Conservation (phyloP, 2,113 vertebrate genomes). For the Gymnocephalus cernua region DNA sequence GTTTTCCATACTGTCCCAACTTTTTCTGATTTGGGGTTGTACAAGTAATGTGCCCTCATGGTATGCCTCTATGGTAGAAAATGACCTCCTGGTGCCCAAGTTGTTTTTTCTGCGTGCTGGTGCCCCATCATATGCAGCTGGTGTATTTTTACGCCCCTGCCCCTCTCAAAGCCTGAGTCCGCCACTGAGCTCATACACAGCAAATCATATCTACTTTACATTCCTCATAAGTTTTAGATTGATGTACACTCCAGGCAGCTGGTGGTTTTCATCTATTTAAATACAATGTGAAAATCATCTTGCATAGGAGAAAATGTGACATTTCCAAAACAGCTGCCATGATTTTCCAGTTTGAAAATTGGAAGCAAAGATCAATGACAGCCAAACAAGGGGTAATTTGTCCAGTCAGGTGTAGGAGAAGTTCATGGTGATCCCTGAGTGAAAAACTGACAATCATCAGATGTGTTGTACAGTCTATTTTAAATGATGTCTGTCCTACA, state of each 20-base stretch:
- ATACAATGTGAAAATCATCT: constrained; percentile 6
- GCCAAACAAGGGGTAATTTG: neutral
- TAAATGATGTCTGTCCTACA: neutral
- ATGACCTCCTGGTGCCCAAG: too few relatives aligned
- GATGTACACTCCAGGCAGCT: neutral
- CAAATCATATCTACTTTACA: constrained; percentile 7
- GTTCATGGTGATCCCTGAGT: neutral
- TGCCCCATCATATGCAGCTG: too few relatives aligned
- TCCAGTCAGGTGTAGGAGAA: neutral
- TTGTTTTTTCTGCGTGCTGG: too few relatives aligned
- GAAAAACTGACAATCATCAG: neutral
- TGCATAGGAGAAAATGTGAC: neutral
- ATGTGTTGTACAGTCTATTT: neutral
- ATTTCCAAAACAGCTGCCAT: neutral
- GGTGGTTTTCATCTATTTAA: neutral
- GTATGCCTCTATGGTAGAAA: too few relatives aligned
- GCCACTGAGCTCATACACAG: neutral
- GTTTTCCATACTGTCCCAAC: too few relatives aligned
- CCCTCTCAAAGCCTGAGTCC: too few relatives aligned
- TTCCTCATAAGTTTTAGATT: neutral
- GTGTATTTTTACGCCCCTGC: too few relatives aligned
- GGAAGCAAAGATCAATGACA: neutral
- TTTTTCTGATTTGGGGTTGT: too few relatives aligned
- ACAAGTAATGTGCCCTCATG: too few relatives aligned
- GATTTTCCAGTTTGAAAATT: neutral